Evolutionary conservation across 1,140 invertebrate genomes (phyloP), one percentile per base, ranked within the genome.

Genomic region (Drosophila rhopaloa): DNA sequence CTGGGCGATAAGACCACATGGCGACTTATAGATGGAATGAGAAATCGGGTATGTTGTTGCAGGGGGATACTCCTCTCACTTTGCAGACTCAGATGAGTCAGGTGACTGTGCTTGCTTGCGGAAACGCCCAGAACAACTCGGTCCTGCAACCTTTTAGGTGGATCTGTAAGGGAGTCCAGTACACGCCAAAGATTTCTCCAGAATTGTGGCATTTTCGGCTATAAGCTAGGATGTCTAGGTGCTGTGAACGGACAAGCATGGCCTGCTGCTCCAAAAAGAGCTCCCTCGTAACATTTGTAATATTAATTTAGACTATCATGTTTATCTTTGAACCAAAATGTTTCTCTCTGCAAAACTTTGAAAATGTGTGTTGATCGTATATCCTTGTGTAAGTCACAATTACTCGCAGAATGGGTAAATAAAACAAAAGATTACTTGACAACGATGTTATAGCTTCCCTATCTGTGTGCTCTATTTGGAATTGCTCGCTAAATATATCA

Each of bases 1-100:
- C 55, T 72, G 9, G 35, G 50, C 27, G 67, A 54, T 7, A 70
- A 70, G 0, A 16, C 2, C 27, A 70, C 67, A 48, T 55, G 67
- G 13, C 67, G 67, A 27, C 59, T 48, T 14, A 11, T 11, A 8
- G 3, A 11, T 32, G 41, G 9, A 8, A 37, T n/a, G 4, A 24
- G 13, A 14, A 14, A 51, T 14, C 47, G 48, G 8, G n/a, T 4
- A 10, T 6, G 8, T 10, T n/a, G 47, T 32, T 4, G 27, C 2
- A 11, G 4, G 24, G 24, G 24, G 24, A 24, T 14, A 9, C 19
- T n/a, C 16, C 5, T 9, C 4, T n/a, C 24, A 5, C 37, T 55
- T 24, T 9, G 19, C 19, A 14, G 13, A 41, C 37, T 40, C 4
- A 27, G 7, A 14, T 29, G 27, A 13, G 47, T 48, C 4, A 29